Base-by-base conservation (phyloP, 2,888 invertebrate species). In the Griposia aprilina region DNA sequence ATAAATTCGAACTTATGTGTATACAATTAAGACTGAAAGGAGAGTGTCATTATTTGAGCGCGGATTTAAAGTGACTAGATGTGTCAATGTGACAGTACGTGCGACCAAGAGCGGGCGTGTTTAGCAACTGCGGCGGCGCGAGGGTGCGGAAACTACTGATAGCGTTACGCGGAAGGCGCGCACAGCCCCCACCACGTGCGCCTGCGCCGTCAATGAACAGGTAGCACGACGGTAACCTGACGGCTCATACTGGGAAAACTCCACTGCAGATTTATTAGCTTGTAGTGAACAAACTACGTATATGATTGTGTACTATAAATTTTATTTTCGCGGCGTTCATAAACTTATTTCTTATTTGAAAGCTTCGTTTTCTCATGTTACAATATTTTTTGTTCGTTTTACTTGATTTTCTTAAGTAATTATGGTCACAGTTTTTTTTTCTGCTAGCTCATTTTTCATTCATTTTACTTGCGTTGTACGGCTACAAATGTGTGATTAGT, bases 131-230 rank as follows among this genome's bases (percentile, higher is more conserved):
- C 93, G 93, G 93, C 90, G 90, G 93, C 91, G 93, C 93, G 94
- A 94, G 96, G 96, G 96, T 96, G 96, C 96, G 94, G 96, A 96
- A 95, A 95, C 96, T 95, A 95, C 96, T 96, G 96, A 96, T 96
- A 95, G 95, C 93, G 93, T 96, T 96, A 97, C 96, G 95, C 96
- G 96, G 96, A 96, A 96, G 96, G 94, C 95, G 93, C 91, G 90
- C 93, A 91, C 94, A 92, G 94, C 95, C 93, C 94, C 95, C 94
- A 92, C 96, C 95, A 95, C 92, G 94, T 93, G 94, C 92, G 81
- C 89, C 90, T 88, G 88, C 95, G 92, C 84, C 84, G 84, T 86
- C 84, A 96, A 95, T 95, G 95, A 94, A 95, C 96, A 96, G 96
- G 96, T 96, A 95, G 96, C 96, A 90, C 90, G 91, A 91, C 92